Base-by-base conservation (phyloP, 2,797 vertebrate genomes). In the Synanceia verrucosa region DNA sequence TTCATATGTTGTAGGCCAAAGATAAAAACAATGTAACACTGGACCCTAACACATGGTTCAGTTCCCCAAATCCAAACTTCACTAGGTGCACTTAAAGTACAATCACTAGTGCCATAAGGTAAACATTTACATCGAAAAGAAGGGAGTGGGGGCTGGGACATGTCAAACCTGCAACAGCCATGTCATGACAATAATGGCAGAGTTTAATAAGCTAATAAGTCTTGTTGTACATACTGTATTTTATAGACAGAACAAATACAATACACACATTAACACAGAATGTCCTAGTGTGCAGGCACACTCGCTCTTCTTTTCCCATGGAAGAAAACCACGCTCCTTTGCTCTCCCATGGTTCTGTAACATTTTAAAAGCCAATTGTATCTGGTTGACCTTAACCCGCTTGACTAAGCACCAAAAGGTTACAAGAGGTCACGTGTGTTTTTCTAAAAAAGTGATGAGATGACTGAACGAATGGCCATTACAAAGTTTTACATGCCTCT, bases 51-150 rank as follows among this genome's bases (percentile, higher is more conserved):
- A 90, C 79, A 88, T 84, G 90, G 88, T 90, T 90, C 85, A 83
- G 80, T 90, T 88, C 86, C 82, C 88, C 87, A 88, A 83, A 86
- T 88, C 88, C 84, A 86, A 89, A 88, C 72, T 81, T 81, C 87
- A 93, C 93, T 92, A 93, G 93, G 88, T 94, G 94, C 94, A 95
- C 92, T 93, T 92, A 84, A 93, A 94, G 93, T 94, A 95, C 94
- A 95, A 94, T 94, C 91, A 88, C 92, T 93, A 94, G 91, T 93
- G 93, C 89, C 91, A 76, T 87, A 85, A 91, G 87, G 91, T 92
- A 89, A 92, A 90, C 84, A 87, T 91, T 85, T 88, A 92, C 91
- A 91, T 86, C 80, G 81, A 87, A 85, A 84, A 85, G 65, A 72
- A 73, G 78, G 76, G 80, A 82, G 76, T 72, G 56, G 56, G 36